Conservation (phyloP, 2,888 invertebrate species). For the Mythimna loreyi region DNA sequence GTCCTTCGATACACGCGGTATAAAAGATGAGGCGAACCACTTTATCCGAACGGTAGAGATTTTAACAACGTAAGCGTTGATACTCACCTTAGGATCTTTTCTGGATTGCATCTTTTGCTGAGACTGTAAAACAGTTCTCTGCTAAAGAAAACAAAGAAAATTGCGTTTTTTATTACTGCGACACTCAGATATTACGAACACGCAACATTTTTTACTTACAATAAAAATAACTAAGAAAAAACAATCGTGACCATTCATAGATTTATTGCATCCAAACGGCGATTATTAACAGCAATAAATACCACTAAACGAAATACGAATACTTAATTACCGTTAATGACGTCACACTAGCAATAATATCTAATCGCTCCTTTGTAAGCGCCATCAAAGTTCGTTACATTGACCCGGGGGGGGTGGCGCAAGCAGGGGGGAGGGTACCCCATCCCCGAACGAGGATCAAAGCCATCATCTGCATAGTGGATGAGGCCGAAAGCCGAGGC, state of each 20-base stretch:
- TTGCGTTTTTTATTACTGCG: too few relatives aligned
- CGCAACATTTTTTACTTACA: too few relatives aligned
- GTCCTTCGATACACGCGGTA: too few relatives aligned
- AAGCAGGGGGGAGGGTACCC: slow-evolving; percentile 5
- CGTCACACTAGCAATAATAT: slow-evolving; percentile 24
- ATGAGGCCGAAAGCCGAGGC: slow-evolving; percentile 63
- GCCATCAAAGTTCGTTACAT: slow-evolving; percentile 66
- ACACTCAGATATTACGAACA: too few relatives aligned
- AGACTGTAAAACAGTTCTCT: too few relatives aligned
- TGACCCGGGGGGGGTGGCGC: slow-evolving; percentile 21
- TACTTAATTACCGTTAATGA: slow-evolving; percentile 27
- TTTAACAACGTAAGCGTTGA: too few relatives aligned
- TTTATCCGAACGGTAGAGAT: too few relatives aligned
- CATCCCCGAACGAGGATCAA: slow-evolving; percentile 43
- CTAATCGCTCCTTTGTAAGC: slow-evolving; percentile 49
- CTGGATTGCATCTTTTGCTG: too few relatives aligned
- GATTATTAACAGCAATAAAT: slow-evolving; percentile 12
- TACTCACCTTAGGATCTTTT: too few relatives aligned
- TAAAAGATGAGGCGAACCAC: too few relatives aligned
- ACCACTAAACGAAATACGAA: slow-evolving; percentile 16
- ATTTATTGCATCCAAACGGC: neutral
- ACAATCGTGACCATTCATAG: neutral
- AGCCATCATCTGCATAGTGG: slow-evolving; percentile 74
- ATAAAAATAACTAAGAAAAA: neutral
- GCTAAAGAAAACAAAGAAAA: too few relatives aligned